These are phyloP conservation scores for Lutjanus argentimaculatus DNA, from an alignment of 2,797 vertebrate species.

Conservation along the genomic window DNA sequence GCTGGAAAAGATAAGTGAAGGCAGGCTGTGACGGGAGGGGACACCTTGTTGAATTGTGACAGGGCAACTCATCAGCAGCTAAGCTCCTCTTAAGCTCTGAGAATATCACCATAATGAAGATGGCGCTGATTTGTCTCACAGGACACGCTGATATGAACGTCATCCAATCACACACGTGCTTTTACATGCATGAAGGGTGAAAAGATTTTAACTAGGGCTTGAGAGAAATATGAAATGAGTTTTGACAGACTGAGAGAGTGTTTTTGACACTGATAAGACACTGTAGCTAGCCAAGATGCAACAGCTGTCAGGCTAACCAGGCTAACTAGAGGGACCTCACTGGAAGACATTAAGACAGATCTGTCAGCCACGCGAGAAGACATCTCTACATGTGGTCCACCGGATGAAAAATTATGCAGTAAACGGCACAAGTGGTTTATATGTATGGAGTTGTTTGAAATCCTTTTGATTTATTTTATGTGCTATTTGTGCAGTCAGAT, in stretches of 20 bases:
- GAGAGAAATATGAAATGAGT: conserved; percentile 9
- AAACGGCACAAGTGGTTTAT: not conserved
- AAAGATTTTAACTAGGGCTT: not conserved
- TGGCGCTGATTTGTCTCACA: conserved; percentile 26
- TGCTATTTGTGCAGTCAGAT: not conserved
- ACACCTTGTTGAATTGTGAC: conserved; percentile 33
- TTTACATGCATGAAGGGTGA: not conserved
- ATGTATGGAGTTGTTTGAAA: no score
- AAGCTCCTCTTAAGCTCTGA: conserved; percentile 24
- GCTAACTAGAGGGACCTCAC: not conserved
- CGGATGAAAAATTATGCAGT: not conserved
- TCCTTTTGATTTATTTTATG: not conserved
- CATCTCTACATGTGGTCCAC: no score
- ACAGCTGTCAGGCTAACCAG: conserved; percentile 9
- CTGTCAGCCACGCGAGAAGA: not conserved
- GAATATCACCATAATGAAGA: conserved; percentile 26
- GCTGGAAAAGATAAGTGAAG: conserved; percentile 23
- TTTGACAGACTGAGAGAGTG: not conserved
- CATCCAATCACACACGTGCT: not conserved
- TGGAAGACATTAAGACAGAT: not conserved
- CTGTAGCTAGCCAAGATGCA: not conserved
- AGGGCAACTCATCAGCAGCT: conserved; percentile 18
- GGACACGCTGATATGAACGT: conserved; percentile 16
- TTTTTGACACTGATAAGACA: conserved; percentile 15
- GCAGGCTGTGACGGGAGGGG: conserved; percentile 18